Base-by-base conservation (phyloP, 2,113 vertebrate species). In the Xyliphius kryptos region DNA sequence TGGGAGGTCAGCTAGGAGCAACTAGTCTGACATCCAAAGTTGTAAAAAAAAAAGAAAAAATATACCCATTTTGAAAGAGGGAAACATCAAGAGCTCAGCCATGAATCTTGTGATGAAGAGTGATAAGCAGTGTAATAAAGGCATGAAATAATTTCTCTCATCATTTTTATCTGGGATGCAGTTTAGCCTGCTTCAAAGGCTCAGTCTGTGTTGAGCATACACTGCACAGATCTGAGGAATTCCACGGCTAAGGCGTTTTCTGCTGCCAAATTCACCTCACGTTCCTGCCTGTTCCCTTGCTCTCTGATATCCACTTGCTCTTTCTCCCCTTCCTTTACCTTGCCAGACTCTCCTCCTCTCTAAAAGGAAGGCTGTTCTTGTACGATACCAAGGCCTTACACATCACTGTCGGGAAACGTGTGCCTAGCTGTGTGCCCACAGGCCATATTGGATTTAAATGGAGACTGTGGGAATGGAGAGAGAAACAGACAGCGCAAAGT, bases 131-230 rank as follows among this genome's bases (percentile, higher is more conserved):
- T 61, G 46, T 48, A 66, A 48, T 69, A 62, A 47, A 62, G 36
- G 10, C 40, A 12, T 41, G 48, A 43, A 68, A 36, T 26, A 54
- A 7, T 63, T 72, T 26, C 46, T 26, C 44, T 22, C 43, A 38
- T 55, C 20, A 20, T 68, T 64, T 19, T 54, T 52, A 49, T 72
- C 50, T 63, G 21, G 43, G 57, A 49, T 57, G 11, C 36, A 17
- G 60, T 64, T 56, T 67, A 55, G 65, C 50, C 62, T 62, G 32
- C 59, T 63, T 63, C 22, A 72, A 72, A 72, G 40, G 17, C 65
- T 54, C 40, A 17, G 37, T 21, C 48, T 47, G 55, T 48, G 41
- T 56, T 53, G 21, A 26, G 52, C 10, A 10, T 12, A 46, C n/a
- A 13, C 40, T 17, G 54, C 47, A 51, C 12, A 40, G 52, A 57